Evolutionary conservation across 2,888 invertebrate species (phyloP), one percentile per base, ranked within the genome.

Genomic region (Pheosia tremula): DNA sequence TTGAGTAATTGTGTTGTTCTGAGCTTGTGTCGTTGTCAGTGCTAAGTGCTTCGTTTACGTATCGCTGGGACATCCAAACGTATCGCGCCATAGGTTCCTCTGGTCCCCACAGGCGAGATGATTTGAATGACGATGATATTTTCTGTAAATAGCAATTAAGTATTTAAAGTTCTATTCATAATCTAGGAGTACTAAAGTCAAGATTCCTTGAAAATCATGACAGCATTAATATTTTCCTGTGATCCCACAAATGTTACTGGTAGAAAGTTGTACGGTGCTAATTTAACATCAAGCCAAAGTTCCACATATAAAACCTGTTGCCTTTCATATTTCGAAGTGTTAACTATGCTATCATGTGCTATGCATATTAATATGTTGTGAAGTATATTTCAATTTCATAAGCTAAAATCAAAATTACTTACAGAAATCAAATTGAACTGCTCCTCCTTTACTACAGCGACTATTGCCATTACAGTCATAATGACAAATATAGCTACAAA

Each of bases 11-110:
- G 54, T 85, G 87, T 5, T 80, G 82, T 65, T 89, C 90, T 10
- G 87, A 84, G 53, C 74, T 82, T 2, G 80, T 75, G 43, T 87
- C 85, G 68, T 82, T 84, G 67, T 85, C 86, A 8, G 85, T 82
- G 76, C 84, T 89, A 3, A 82, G 69, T 7, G 80, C 80, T 72
- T 90, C 91, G 73, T 85, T 86, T 55, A 83, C 71, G 61, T 85
- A 89, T 68, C 90, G 80, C 77, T 90, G 90, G 13, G 92, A 90
- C 93, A 93, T 93, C 93, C 93, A 93, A 7, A 91, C 82, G 74
- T 93, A 93, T 72, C 93, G 78, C 0, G 90, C 86, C 82, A 91
- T 84, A 2, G 93, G 93, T 69, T 93, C 93, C 72, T 93, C 92
- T 37, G 93, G 93, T 10, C 93, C 93, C 93, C 93, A 93, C 11